These are phyloP conservation scores for Chaitophorus viminalis DNA, from an alignment of 2,888 invertebrate species.

Conservation along the genomic window DNA sequence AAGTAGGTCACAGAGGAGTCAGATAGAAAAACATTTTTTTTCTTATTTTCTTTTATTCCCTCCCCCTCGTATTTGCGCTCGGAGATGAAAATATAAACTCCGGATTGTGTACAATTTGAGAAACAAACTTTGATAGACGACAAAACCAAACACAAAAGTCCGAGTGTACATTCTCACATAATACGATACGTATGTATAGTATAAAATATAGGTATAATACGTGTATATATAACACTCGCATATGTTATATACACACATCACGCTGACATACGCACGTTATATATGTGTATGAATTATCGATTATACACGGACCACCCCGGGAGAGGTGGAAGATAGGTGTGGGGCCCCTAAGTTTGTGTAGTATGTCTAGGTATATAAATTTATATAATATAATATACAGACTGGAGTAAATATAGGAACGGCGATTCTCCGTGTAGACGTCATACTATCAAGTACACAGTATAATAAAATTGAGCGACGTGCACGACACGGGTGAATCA, in stretches of 20 bases:
- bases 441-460: no score
- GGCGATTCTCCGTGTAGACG: no score
- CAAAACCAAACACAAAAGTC: constrained; percentile 21
- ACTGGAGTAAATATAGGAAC: no score
- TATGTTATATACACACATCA: no score
- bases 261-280: neutral
- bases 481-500: neutral
- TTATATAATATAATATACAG: no score
- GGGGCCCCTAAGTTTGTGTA: neutral
- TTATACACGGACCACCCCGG: neutral
- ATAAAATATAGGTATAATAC: neutral
- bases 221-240: neutral
- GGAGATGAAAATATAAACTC: constrained; percentile 21
- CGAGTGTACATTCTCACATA: neutral
- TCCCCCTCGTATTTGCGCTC: neutral
- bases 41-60: constrained; percentile 1
- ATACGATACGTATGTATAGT: no score
- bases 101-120: neutral
- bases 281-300: neutral
- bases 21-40: constrained; percentile 1
- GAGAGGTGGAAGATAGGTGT: neutral
- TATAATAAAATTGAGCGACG: neutral
- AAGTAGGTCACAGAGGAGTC: constrained; percentile 40
- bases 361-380: no score
- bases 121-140: constrained; percentile 19